A percentile compares a stretch with the other conserved stretches of the same genome.
phyloP scores from a whole-genome alignment of 2,797 vertebrate genomes.

The Poeciliopsis gracilis region DNA sequence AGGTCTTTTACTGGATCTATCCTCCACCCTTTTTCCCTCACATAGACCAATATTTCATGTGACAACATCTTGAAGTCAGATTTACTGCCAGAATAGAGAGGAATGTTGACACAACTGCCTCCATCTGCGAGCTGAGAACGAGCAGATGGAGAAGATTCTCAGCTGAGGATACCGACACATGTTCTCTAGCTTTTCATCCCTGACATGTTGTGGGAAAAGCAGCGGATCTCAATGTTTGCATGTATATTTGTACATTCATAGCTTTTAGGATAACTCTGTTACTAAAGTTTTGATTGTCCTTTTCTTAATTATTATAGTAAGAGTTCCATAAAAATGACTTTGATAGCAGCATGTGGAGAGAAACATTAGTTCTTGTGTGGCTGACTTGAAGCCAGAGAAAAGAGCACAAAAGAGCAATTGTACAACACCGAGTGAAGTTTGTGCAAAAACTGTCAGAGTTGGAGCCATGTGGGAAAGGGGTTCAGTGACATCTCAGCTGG shows the following conservation, averaged over 20 bases:
- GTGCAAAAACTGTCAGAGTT: slow-evolving; percentile 40
- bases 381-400: slow-evolving; percentile 27
- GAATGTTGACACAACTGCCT: slow-evolving; percentile 70
- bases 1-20: slow-evolving; percentile 9
- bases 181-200: slow-evolving; percentile 56
- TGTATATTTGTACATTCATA: slow-evolving; percentile 18
- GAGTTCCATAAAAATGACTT: slow-evolving; percentile 22
- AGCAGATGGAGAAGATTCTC: slow-evolving; percentile 59
- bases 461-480: slow-evolving; percentile 55
- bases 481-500: slow-evolving; percentile 72
- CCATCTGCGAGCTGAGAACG: slow-evolving; percentile 43
- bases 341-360: slow-evolving; percentile 15
- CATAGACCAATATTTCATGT: slow-evolving; percentile 23
- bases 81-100: slow-evolving; percentile 36
- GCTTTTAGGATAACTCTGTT: slow-evolving; percentile 30
- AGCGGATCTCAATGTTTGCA: slow-evolving; percentile 28
- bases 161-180: slow-evolving; percentile 57
- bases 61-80: slow-evolving; percentile 48
- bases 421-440: slow-evolving; percentile 47
- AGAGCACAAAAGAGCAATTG: slow-evolving; percentile 51
- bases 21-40: background rate
- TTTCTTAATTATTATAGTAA: slow-evolving; percentile 17
- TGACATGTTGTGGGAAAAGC: slow-evolving; percentile 60
- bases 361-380: slow-evolving; percentile 27
- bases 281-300: slow-evolving; percentile 34